phyloP scores from a whole-genome alignment of 2,888 invertebrate genomes.

The Pammene fasciana region DNA sequence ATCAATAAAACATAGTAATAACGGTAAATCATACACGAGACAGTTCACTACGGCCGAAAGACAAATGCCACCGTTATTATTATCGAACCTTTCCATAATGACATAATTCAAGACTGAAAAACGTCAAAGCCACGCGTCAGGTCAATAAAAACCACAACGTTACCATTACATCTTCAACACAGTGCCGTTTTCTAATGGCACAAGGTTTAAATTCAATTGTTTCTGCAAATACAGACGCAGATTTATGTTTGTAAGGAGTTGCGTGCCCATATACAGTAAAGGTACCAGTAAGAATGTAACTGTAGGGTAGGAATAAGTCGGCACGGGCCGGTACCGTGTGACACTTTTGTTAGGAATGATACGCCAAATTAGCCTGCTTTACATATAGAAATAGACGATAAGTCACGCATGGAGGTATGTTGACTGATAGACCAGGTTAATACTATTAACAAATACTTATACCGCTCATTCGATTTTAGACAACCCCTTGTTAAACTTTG shows the following conservation, averaged over 20 bases:
- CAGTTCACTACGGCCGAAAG: background rate
- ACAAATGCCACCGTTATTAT: background rate
- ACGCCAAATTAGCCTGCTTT: constrained; percentile 37
- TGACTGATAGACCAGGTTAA: background rate
- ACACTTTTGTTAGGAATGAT: constrained; percentile 49
- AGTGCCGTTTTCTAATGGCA: background rate
- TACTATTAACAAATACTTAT: background rate
- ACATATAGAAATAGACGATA: constrained; percentile 34
- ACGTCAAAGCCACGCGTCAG: constrained; percentile 44
- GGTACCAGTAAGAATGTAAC: constrained; percentile 49
- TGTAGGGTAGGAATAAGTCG: constrained; percentile 43
- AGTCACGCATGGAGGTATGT: constrained; percentile 35
- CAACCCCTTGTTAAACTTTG: too few species aligned
- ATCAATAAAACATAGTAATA: too few species aligned
- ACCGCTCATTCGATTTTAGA: background rate
- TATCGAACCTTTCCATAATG: constrained; percentile 44
- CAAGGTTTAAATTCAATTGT: constrained; percentile 16
- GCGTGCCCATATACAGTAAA: constrained; percentile 55
- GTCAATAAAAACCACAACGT: constrained; percentile 2
- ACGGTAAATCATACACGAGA: background rate
- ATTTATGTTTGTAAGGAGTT: constrained; percentile 43
- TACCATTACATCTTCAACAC: background rate
- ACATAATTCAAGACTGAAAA: constrained; percentile 49
- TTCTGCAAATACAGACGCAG: constrained; percentile 19
- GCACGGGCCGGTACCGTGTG: constrained; percentile 60